Conservation (phyloP, 2,888 invertebrate genomes). For the Drosophila lutescens region DNA sequence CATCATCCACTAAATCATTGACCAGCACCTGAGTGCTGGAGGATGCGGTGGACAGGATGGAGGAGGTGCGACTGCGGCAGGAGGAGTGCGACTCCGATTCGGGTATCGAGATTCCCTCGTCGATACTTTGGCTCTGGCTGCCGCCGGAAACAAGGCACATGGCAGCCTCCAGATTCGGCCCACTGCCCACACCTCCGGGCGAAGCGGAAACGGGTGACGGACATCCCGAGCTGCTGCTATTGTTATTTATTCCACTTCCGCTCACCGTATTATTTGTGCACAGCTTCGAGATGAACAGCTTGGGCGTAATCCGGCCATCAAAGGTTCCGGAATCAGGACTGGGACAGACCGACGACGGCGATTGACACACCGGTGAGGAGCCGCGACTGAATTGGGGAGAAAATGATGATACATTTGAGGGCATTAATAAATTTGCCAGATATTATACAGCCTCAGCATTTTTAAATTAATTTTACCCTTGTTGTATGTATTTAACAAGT, state of each 20-base stretch:
- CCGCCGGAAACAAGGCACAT: slow-evolving; percentile 66
- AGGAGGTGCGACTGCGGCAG: slow-evolving; percentile 64
- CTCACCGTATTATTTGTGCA: slow-evolving; percentile 79
- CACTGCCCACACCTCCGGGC: slow-evolving; percentile 68
- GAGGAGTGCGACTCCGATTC: slow-evolving; percentile 68
- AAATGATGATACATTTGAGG: background rate
- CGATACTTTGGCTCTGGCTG: slow-evolving; percentile 79
- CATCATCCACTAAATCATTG: slow-evolving; percentile 79
- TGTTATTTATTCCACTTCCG: slow-evolving; percentile 45
- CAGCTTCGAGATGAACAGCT: slow-evolving; percentile 83
- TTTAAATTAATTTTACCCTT: background rate
- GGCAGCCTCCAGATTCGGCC: slow-evolving; percentile 38
- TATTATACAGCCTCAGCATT: background rate
- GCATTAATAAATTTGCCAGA: background rate
- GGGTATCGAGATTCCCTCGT: slow-evolving; percentile 79
- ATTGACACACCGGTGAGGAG: slow-evolving; percentile 84
- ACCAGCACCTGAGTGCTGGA: slow-evolving; percentile 67
- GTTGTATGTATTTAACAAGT: background rate
- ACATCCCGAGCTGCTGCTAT: slow-evolving; percentile 80
- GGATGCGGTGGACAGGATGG: slow-evolving; percentile 64
- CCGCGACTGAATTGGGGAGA: slow-evolving; percentile 76
- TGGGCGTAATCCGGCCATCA: slow-evolving; percentile 84
- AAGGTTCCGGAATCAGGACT: slow-evolving; percentile 84
- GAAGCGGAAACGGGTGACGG: slow-evolving; percentile 83
- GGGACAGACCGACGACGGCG: slow-evolving; percentile 84